Evolutionary conservation across 1,140 invertebrate genomes (phyloP), one percentile per base, ranked within the genome.

Genomic region (Penaeus chinensis): DNA sequence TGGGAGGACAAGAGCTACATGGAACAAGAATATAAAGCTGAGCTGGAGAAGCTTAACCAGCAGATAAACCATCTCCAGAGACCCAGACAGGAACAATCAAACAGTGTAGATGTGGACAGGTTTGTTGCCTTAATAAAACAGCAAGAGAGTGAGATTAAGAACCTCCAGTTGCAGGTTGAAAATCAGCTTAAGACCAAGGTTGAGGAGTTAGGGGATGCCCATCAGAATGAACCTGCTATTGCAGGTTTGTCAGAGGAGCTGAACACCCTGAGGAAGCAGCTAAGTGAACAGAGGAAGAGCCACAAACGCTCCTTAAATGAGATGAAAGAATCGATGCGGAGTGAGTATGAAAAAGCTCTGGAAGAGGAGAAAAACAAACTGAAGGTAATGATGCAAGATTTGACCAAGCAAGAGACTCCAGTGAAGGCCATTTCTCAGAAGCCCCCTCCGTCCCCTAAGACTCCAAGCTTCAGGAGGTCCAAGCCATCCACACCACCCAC

Each of bases 1-100:
- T 83, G 86, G 86, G 86, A 82, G 54, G 86, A 87, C 63, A 87
- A 87, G n/a, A 16, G 62, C 24, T 24, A 77, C 37, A 42, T 82
- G 60, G 71, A 87, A n/a, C 76, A 81, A 65, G 27, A 27, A 13
- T 83, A 83, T 22, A 62, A 87, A 66, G 60, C 71, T 65, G 80
- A 87, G 32, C 62, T 87, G 42, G 81, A 63, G 22, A 87, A 82
- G 66, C 65, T 87, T 22, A 83, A 81, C 47, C 32, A 66, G 54
- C 86, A 83, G 60, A 66, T 87, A 42, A 11, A 69, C 22, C 60
- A 87, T 3, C 81, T 87, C 24, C 85, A 87, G 80, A 77, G 37
- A 16, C 47, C 69, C 4, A 54, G 20, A 22, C 32, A 47, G 22
- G 80, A 60, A 37, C 24, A 66, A 20, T 11, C 27, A 5, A 24